phyloP scores from a whole-genome alignment of 2,888 invertebrate genomes.

The Drosophila multiciliata region DNA sequence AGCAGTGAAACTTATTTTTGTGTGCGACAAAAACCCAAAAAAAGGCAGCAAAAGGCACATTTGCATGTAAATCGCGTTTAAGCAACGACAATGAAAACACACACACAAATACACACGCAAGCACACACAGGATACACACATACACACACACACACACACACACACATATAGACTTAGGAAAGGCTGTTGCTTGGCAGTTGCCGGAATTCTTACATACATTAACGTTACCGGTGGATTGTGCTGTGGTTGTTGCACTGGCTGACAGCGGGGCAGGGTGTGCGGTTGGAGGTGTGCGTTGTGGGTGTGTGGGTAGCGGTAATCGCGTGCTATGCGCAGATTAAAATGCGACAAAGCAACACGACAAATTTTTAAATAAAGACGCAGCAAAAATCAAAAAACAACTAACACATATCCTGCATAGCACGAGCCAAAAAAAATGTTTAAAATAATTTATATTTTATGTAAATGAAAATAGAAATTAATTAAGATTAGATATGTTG shows the following conservation, averaged over 20 bases:
- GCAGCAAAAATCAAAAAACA: slow-evolving; percentile 1
- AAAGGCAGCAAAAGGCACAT: slow-evolving; percentile 61
- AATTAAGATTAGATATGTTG: not conserved
- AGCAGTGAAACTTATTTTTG: slow-evolving; percentile 72
- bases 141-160: slow-evolving; percentile 4
- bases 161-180: slow-evolving; percentile 21
- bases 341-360: slow-evolving; percentile 77
- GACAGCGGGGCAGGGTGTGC: not conserved
- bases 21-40: slow-evolving; percentile 50
- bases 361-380: slow-evolving; percentile 70
- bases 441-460: not conserved
- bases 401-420: slow-evolving; percentile 27
- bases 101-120: slow-evolving; percentile 26
- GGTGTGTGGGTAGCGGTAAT: slow-evolving; percentile 44
- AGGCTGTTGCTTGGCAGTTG: slow-evolving; percentile 67
- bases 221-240: slow-evolving; percentile 42
- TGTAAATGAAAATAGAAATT: not conserved
- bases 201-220: slow-evolving; percentile 78
- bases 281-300: not conserved
- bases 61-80: slow-evolving; percentile 77
- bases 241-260: slow-evolving; percentile 3
- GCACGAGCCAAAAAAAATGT: not conserved
- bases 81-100: slow-evolving; percentile 61
- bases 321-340: slow-evolving; percentile 74
- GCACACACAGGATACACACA: not conserved